Base-by-base conservation (phyloP, 2,797 vertebrate species). In the Crenuchus spilurus region DNA sequence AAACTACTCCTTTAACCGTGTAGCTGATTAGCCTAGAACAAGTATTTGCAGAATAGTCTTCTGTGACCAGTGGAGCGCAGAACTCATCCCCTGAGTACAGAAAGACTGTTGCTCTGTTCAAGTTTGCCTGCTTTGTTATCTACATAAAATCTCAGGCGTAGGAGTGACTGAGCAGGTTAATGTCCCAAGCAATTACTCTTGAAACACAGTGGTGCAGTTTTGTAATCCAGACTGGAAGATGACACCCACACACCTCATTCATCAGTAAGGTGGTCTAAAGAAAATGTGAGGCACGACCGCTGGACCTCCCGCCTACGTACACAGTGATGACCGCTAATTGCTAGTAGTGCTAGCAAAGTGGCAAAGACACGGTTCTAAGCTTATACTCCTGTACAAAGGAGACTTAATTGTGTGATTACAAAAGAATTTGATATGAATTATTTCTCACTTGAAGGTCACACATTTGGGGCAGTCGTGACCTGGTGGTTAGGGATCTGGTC, bases 211-310 rank as follows among this genome's bases (percentile, higher is more conserved):
- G 30, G 2, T 11, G 54, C 54, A 20, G n/a, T 18, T 26, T 46
- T 30, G 61, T 62, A 63, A 63, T 66, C 67, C 48, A 49, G 57
- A 54, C 60, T 22, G 35, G 64, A 39, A 69, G 65, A 72, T 9
- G 39, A 54, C 63, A 62, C 70, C 76, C 64, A 68, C 70, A 48
- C 76, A 55, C n/a, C 33, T n/a, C 62, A 61, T 68, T 72, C 70
- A 68, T 78, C 64, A 37, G 44, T 44, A 35, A 58, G 62, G 64
- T 54, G 76, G 71, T 67, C 44, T 28, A 9, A 48, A 35, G 28
- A 42, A 71, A 64, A 70, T 3, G 52, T 35, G 58, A 37, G 52
- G 51, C 10, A 7, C 18, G 54, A 54, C 54, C 57, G 60, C 31
- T 44, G 16, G 46, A 26, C 41, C 68, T 46, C 62, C 65, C 62